Evolutionary conservation across 92 coral and sea anemone genomes (phyloP).

Genomic region (Nematostella vectensis): DNA sequence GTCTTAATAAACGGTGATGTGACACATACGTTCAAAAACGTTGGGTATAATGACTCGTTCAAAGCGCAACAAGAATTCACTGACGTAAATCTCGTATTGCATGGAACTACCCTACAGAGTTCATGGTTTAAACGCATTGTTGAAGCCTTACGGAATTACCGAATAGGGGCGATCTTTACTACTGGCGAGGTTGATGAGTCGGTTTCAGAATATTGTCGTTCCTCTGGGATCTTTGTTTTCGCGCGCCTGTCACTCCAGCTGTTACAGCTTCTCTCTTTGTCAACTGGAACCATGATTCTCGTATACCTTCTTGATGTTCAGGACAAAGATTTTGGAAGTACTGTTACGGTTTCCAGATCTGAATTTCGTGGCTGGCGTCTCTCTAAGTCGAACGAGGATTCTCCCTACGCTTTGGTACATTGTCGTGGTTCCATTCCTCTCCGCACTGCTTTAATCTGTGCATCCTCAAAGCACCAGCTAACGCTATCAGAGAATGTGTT

Average conservation of each 20-base stretch:
- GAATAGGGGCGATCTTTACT: conserved; percentile 47
- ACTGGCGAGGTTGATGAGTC: conserved; percentile 62
- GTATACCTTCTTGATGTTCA: conserved; percentile 58
- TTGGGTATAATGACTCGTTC: conserved; percentile 52
- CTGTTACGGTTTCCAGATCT: conserved; percentile 25
- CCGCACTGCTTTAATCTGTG: conserved; percentile 65
- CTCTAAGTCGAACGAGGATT: neutral
- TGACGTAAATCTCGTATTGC: conserved; percentile 7
- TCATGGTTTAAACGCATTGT: conserved; percentile 47
- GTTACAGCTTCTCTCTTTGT: conserved; percentile 59
- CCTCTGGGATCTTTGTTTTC: conserved; percentile 41
- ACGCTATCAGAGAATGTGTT: conserved; percentile 60
- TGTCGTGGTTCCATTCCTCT: conserved; percentile 4
- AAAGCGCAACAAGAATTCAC: conserved; percentile 29
- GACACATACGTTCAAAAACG: conserved; percentile 58
- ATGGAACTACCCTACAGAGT: conserved; percentile 8
- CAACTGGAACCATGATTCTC: conserved; percentile 40
- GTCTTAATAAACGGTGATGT: conserved; percentile 79
- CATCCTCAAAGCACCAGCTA: conserved; percentile 59
- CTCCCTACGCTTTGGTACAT: conserved; percentile 6
- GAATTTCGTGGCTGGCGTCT: conserved; percentile 17
- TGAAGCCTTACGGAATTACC: conserved; percentile 15
- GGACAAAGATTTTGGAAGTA: conserved; percentile 51
- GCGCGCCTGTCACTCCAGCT: conserved; percentile 29
- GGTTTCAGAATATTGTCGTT: conserved; percentile 46